Evolutionary conservation across 2,888 invertebrate genomes (phyloP).

Genomic region (Nemotelus nigrinus): DNA sequence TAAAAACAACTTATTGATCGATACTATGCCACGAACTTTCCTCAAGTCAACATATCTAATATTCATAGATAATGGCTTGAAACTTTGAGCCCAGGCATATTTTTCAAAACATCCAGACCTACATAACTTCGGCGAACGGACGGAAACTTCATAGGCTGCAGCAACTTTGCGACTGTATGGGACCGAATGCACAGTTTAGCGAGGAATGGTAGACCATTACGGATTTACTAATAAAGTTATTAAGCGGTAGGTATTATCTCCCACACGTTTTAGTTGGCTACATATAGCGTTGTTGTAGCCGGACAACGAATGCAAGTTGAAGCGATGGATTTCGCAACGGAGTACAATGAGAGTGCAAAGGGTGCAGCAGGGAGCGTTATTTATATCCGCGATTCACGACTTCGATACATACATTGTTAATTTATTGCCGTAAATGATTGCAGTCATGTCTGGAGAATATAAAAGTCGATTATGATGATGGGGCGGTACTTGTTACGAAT

Average conservation of each 20-base stretch:
- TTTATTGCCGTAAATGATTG: slow-evolving; percentile 41
- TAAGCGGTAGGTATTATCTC: slow-evolving; percentile 32
- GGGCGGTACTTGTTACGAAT: slow-evolving; percentile 42
- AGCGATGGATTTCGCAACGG: background rate
- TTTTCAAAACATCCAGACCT: too few species aligned
- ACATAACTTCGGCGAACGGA: too few species aligned
- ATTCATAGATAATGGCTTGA: background rate
- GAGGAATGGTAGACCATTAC: slow-evolving; percentile 32
- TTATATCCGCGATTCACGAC: slow-evolving; percentile 28
- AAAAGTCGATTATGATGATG: slow-evolving; percentile 38
- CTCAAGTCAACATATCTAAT: background rate
- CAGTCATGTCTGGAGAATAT: slow-evolving; percentile 39
- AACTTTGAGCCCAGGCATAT: background rate
- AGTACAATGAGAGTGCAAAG: background rate
- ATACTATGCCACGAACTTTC: too few species aligned
- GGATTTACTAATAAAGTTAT: slow-evolving; percentile 39
- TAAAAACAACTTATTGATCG: too few species aligned
- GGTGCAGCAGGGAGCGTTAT: slow-evolving; percentile 13
- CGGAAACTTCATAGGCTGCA: too few species aligned
- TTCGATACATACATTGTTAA: slow-evolving; percentile 35
- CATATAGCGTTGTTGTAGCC: background rate
- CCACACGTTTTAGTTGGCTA: background rate
- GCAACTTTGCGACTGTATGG: background rate
- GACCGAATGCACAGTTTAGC: slow-evolving; percentile 13
- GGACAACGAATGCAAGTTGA: background rate